Base-by-base conservation (phyloP, 2,888 invertebrate genomes). In the Erebia ligea region DNA sequence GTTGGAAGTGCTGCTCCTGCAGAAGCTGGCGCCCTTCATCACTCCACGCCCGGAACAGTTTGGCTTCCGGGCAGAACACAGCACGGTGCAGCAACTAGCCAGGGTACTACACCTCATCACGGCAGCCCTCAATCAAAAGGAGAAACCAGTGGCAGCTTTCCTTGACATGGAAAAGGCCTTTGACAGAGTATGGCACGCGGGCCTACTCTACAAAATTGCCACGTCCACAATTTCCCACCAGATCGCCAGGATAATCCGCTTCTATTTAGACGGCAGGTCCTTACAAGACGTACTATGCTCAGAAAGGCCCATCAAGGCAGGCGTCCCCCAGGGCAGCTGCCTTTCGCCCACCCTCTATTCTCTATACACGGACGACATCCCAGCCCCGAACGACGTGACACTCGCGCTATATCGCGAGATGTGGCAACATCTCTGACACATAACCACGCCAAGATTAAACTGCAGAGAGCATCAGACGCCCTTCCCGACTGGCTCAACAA, bases 111-210 rank as follows among this genome's bases (percentile, higher is more conserved):
- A 80, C 62, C 15, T 62, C 8, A 11, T 76, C 4, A 67, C 77
- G 0, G 67, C 66, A 3, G 69, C 72, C 8, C 1, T 34, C 0
- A 82, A 80, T 69, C 73, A 68, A 57, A 57, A 57, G 0, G 70
- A 73, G 17, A 25, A 45, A 61, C 40, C 74, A 1, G 77, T 69
- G 10, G 78, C 76, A 13, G 79, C 81, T 8, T 76, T 80, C 65
- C 75, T 81, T 0, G 80, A 82, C 68, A 77, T 81, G 67, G 80
- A n/a, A n/a, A n/a, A n/a, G n/a, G n/a, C n/a, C n/a, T n/a, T n/a
- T n/a, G 5, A n/a, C n/a, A n/a, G n/a, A n/a, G n/a, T n/a, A n/a
- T n/a, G n/a, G n/a, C n/a, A n/a, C n/a, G n/a, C n/a, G n/a, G n/a
- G n/a, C n/a, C n/a, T n/a, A n/a, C n/a, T n/a, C n/a, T n/a, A n/a